Percentiles rank a stretch among this genome's conserved stretches.
phyloP scores from a whole-genome alignment of 2,888 invertebrate genomes.

The Drosophila differens region DNA sequence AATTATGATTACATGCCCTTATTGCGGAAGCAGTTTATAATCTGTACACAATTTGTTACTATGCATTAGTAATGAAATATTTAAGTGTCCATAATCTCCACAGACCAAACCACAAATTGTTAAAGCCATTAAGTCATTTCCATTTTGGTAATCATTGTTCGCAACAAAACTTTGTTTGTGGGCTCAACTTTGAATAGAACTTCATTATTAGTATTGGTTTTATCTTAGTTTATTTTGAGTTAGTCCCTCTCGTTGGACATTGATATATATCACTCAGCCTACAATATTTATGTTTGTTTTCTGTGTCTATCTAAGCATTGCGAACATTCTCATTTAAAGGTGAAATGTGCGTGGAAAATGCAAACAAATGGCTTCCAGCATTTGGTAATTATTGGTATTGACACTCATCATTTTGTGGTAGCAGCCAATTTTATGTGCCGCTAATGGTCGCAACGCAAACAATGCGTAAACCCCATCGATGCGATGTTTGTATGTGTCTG shows the following conservation, averaged over 20 bases:
- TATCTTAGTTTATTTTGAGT: neutral
- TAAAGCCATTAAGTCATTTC: neutral
- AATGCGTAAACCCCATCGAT: constrained; percentile 18
- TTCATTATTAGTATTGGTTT: no score
- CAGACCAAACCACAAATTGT: constrained; percentile 3
- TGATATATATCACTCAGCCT: neutral
- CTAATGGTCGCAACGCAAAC: constrained; percentile 31
- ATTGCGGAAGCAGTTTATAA: no score
- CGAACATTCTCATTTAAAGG: neutral
- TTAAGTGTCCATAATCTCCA: neutral
- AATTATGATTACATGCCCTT: no score
- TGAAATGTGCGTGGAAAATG: constrained; percentile 15
- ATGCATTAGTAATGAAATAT: neutral
- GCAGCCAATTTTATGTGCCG: constrained; percentile 18
- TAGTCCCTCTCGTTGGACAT: neutral
- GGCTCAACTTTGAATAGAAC: neutral
- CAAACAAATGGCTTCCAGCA: constrained; percentile 22
- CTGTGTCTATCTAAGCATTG: neutral
- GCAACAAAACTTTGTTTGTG: neutral
- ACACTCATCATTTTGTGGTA: constrained; percentile 45
- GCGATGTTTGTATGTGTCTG: constrained; percentile 1
- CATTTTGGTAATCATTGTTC: neutral
- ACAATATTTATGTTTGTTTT: neutral
- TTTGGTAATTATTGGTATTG: constrained; percentile 59
- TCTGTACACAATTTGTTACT: neutral